Percentiles rank a stretch among this genome's conserved stretches.
These are phyloP conservation scores for Chrysogorgia sp. DNA, from an alignment of 92 coral and sea anemone species.

Conservation along the genomic window DNA sequence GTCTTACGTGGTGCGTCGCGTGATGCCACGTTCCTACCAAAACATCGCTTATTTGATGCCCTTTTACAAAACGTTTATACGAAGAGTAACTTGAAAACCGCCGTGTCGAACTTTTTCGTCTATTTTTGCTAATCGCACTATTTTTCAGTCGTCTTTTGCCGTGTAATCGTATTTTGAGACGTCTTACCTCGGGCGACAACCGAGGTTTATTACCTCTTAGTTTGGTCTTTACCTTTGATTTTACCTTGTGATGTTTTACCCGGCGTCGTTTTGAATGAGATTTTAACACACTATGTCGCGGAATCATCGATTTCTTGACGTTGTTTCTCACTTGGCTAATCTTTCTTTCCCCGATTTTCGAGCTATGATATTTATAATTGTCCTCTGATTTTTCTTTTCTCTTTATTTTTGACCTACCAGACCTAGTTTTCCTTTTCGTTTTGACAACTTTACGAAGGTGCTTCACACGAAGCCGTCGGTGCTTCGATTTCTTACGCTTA, in stretches of 20 bases:
- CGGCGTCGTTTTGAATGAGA: background rate
- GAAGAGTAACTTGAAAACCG: background rate
- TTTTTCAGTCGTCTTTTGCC: background rate
- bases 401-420: background rate
- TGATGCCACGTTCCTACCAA: constrained; percentile 72
- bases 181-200: background rate
- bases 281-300: background rate
- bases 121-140: background rate
- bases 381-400: background rate
- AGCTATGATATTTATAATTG: background rate
- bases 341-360: background rate
- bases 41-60: background rate
- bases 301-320: constrained; percentile 24
- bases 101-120: background rate
- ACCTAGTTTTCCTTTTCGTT: background rate
- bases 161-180: background rate
- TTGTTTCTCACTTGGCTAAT: background rate
- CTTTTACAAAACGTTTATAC: background rate
- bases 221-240: background rate
- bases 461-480: background rate
- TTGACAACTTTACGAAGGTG: too few relatives aligned
- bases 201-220: background rate
- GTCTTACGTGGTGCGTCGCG: constrained; percentile 64
- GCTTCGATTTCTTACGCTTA: background rate
- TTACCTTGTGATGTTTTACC: background rate